Conservation (phyloP, 2,888 invertebrate genomes). For the Lepidocyrtinus sp. region DNA sequence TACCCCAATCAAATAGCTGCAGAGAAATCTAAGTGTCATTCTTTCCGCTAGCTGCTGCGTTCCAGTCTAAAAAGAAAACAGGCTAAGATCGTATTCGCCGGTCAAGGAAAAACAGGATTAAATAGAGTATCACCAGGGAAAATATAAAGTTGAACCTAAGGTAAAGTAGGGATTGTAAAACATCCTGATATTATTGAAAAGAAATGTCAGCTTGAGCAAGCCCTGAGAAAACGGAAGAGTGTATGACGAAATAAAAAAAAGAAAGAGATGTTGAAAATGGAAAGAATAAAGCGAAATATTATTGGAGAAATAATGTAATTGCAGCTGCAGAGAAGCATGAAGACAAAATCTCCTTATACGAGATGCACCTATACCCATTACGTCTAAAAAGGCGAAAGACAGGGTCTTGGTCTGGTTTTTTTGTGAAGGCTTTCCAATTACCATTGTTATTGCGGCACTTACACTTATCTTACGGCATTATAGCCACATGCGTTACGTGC, state of each 20-base stretch:
- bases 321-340: slow-evolving; percentile 20
- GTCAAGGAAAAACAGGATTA: slow-evolving; percentile 1
- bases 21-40: slow-evolving; percentile 49
- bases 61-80: slow-evolving; percentile 2
- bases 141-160: slow-evolving; percentile 19
- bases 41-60: slow-evolving; percentile 24
- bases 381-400: not conserved
- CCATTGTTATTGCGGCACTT: slow-evolving; percentile 61
- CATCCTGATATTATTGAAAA: too few relatives aligned
- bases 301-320: slow-evolving; percentile 47
- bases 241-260: not conserved
- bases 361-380: slow-evolving; percentile 1
- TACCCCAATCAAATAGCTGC: slow-evolving; percentile 21
- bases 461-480: slow-evolving; percentile 57
- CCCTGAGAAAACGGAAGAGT: not conserved
- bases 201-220: slow-evolving; percentile 11
- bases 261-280: slow-evolving; percentile 13
- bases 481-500: slow-evolving; percentile 58
- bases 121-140: not conserved
- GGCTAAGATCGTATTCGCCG: not conserved
- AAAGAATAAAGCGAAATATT: slow-evolving; percentile 46
- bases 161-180: too few relatives aligned
- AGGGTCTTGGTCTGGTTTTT: not conserved
- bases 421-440: slow-evolving; percentile 34
- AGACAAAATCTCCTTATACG: not conserved